Evolutionary conservation across 2,113 vertebrate genomes (phyloP).

Genomic region (Mobula hypostoma): DNA sequence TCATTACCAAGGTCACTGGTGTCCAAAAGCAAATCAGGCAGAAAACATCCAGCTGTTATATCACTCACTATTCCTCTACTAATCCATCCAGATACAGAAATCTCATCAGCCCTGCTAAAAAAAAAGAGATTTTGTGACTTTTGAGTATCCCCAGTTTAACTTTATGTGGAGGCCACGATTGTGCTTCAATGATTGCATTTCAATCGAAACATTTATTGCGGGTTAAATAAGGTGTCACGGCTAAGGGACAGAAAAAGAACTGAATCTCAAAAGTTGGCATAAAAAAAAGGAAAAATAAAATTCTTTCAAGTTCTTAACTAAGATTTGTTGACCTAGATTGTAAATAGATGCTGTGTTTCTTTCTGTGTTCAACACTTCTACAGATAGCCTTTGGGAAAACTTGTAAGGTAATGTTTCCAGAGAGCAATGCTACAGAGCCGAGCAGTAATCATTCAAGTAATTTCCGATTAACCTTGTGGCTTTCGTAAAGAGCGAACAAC

Average conservation of each 20-base stretch:
- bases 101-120: neutral
- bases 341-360: neutral
- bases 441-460: constrained; percentile 1
- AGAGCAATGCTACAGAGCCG: constrained; percentile 13
- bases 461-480: constrained; percentile 34
- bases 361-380: neutral
- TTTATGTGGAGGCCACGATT: neutral
- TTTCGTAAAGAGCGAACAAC: constrained; percentile 16
- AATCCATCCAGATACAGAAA: neutral
- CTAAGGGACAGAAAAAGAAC: too few species aligned
- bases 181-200: neutral
- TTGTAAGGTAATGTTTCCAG: neutral
- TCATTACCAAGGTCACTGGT: neutral
- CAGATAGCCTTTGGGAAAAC: constrained; percentile 2
- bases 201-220: neutral
- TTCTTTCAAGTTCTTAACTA: neutral
- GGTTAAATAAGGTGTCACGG: neutral
- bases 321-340: neutral
- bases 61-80: neutral
- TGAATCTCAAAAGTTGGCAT: neutral
- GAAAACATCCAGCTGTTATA: neutral
- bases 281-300: neutral
- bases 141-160: neutral
- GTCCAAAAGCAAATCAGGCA: neutral
- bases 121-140: neutral